These are phyloP conservation scores for Camptogramma bilineatum DNA, from an alignment of 2,888 invertebrate species.

Conservation along the genomic window DNA sequence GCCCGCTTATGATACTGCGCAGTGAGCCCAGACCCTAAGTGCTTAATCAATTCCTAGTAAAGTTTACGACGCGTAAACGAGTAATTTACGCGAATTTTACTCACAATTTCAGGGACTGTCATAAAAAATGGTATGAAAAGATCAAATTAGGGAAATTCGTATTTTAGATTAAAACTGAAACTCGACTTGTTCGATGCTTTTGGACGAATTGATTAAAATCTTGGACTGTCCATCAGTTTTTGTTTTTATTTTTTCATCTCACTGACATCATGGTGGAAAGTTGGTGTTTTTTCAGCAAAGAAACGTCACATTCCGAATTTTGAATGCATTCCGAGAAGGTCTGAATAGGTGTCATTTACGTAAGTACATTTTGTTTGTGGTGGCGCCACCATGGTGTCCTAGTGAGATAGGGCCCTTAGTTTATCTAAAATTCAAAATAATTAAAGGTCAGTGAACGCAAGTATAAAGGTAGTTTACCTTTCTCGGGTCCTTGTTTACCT, in stretches of 20 bases:
- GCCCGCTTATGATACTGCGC: too few species aligned
- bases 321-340: too few species aligned
- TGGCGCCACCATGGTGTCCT: too few species aligned
- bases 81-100: background rate
- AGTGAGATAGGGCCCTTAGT: too few species aligned
- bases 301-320: too few species aligned
- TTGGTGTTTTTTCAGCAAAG: too few species aligned
- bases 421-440: slow-evolving; percentile 1
- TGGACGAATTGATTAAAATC: background rate
- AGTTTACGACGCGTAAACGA: background rate
- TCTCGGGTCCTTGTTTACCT: background rate
- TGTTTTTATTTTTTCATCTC: too few species aligned
- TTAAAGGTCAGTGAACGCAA: background rate
- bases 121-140: slow-evolving; percentile 1
- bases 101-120: background rate
- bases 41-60: background rate
- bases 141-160: background rate
- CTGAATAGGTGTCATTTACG: too few species aligned
- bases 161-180: background rate
- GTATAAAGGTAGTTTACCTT: too few species aligned
- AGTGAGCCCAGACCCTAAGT: too few species aligned
- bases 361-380: too few species aligned
- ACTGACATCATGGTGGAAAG: too few species aligned
- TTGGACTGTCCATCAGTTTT: background rate
- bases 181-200: background rate